Percentiles rank a stretch among this genome's conserved stretches.
Conservation (phyloP, 2,113 vertebrate genomes). For the Orcinus orca region DNA sequence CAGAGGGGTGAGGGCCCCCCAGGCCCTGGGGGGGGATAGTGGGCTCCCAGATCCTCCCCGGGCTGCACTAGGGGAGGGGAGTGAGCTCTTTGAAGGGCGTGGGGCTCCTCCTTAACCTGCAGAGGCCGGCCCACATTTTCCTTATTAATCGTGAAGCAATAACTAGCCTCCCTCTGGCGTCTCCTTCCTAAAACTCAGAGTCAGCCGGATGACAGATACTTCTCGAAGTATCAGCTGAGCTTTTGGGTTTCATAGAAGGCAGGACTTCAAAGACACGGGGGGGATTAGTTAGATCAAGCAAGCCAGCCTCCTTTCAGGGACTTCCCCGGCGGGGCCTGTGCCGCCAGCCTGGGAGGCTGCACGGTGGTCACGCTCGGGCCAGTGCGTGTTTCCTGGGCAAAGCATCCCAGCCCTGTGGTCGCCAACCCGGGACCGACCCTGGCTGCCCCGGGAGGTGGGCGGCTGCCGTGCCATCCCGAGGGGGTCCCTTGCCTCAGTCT, state of each 20-base stretch:
- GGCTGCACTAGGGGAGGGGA: no score
- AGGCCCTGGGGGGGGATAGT: no score
- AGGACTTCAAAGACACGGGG: neutral
- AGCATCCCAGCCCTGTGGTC: accelerated
- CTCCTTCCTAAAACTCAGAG: neutral
- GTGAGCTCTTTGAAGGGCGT: neutral
- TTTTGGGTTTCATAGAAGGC: neutral
- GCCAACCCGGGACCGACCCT: accelerated
- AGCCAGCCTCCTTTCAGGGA: neutral
- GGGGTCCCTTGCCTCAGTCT: neutral
- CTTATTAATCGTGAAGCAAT: neutral
- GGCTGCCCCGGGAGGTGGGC: no score
- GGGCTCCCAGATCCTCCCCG: neutral
- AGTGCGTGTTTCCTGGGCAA: accelerated
- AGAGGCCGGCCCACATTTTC: no score
- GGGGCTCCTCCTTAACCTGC: neutral
- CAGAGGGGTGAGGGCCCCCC: no score
- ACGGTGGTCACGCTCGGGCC: accelerated
- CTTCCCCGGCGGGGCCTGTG: neutral
- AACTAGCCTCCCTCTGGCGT: neutral
- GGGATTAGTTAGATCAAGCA: neutral
- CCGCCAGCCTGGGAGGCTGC: accelerated
- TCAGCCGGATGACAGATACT: neutral
- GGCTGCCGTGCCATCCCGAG: accelerated
- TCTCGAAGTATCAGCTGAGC: neutral